Percentiles rank a stretch among this genome's conserved stretches.
phyloP scores from a whole-genome alignment of 2,113 vertebrate genomes.

The Physeter macrocephalus region DNA sequence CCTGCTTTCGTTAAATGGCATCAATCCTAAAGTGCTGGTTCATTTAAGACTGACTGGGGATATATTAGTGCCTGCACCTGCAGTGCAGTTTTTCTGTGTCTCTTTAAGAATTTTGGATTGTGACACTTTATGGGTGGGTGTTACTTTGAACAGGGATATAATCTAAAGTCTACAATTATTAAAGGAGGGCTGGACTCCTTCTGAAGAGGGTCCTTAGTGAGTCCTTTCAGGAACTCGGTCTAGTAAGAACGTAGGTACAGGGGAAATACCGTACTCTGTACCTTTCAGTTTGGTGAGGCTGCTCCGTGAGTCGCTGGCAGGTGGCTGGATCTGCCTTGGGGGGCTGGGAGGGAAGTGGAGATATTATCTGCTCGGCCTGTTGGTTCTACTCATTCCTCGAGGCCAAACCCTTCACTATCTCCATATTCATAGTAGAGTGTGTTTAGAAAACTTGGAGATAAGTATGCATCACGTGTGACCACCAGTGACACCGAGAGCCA shows the following conservation, averaged over 20 bases:
- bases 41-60: not conserved
- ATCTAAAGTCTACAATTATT: not conserved
- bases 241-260: not conserved
- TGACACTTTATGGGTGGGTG: not conserved
- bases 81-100: not conserved
- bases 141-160: not conserved
- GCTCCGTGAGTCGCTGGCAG: not conserved
- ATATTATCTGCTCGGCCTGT: not conserved
- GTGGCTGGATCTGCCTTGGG: not conserved
- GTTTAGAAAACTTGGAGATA: constrained; percentile 34
- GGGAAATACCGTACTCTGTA: no score
- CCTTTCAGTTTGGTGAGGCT: not conserved
- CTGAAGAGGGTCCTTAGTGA: not conserved
- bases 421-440: not conserved
- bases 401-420: not conserved
- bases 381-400: not conserved
- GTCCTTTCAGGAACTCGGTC: not conserved
- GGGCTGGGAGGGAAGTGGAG: not conserved
- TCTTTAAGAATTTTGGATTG: not conserved
- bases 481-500: not conserved
- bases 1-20: not conserved
- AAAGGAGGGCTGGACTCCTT: not conserved
- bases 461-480: not conserved
- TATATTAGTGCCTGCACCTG: not conserved
- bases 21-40: not conserved